Percentiles rank a stretch among this genome's conserved stretches.
These are phyloP conservation scores for Netelia fuscicornis DNA, from an alignment of 2,888 invertebrate species.

Conservation along the genomic window DNA sequence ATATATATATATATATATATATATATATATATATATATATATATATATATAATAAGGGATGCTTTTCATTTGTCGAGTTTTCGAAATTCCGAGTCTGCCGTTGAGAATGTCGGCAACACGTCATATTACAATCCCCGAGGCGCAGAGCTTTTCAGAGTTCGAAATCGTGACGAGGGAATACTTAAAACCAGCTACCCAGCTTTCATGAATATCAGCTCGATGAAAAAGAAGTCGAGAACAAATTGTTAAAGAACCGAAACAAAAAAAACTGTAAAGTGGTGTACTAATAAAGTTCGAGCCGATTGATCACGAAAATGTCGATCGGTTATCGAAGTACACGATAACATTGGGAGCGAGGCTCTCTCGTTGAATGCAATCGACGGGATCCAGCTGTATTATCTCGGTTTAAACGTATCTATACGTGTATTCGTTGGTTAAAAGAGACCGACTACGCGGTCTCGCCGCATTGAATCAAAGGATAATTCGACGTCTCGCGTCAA, in stretches of 20 bases:
- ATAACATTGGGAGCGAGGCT: neutral
- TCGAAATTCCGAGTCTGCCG: neutral
- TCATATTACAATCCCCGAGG: neutral
- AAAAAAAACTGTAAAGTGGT: neutral
- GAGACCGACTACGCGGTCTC: neutral
- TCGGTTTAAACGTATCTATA: neutral
- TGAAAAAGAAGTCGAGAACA: neutral
- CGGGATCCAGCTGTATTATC: neutral
- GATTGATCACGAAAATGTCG: conserved; percentile 6
- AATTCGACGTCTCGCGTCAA: conserved; percentile 50
- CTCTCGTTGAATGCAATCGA: too few relatives aligned
- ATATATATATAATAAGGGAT: neutral
- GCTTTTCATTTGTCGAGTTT: neutral
- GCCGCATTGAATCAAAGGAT: conserved; percentile 34
- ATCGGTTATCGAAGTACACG: neutral
- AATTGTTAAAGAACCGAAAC: neutral
- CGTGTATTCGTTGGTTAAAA: neutral
- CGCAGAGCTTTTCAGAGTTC: neutral
- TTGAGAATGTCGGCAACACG: neutral
- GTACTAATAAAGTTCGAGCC: conserved; percentile 18
- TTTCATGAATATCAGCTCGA: neutral
- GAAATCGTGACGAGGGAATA: neutral
- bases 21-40: too few relatives aligned
- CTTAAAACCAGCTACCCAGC: neutral
- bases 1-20: too few relatives aligned